These are phyloP conservation scores for Aproaerema taeniolella DNA, from an alignment of 2,888 invertebrate genomes.

Conservation along the genomic window DNA sequence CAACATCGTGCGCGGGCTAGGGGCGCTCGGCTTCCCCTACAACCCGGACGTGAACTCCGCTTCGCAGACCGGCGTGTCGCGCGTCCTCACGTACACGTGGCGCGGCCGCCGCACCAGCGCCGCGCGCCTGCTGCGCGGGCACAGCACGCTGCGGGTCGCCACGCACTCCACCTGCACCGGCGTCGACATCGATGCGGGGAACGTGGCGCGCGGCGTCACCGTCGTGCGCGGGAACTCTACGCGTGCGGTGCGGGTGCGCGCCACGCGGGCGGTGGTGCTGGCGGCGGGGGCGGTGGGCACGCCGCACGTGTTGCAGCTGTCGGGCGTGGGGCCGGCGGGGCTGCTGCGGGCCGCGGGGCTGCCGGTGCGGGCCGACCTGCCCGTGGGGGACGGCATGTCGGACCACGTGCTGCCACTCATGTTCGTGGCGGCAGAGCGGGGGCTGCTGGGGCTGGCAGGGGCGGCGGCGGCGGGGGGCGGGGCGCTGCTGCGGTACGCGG, in stretches of 20 bases:
- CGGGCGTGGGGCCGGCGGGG: conserved; percentile 45
- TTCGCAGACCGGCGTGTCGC: conserved; percentile 46
- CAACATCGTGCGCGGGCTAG: conserved; percentile 32
- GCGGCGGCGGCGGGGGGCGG: background rate
- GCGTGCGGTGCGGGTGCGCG: conserved; percentile 28
- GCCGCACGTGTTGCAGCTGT: conserved; percentile 49
- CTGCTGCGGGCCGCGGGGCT: conserved; percentile 37
- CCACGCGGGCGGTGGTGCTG: conserved; percentile 43
- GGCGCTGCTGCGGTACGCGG: conserved; percentile 19
- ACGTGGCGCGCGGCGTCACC: conserved; percentile 38
- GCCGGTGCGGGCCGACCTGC: conserved; percentile 32
- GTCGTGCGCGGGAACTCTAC: conserved; percentile 21
- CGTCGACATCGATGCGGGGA: conserved; percentile 37
- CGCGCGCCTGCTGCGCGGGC: conserved; percentile 37
- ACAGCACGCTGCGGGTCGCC: conserved; percentile 31
- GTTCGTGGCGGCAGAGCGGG: conserved; percentile 31
- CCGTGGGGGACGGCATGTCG: conserved; percentile 45
- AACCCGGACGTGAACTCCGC: conserved; percentile 46
- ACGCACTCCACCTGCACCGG: conserved; percentile 38
- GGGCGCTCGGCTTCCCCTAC: conserved; percentile 32
- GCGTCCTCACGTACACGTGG: conserved; percentile 38
- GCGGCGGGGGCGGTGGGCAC: conserved; percentile 49
- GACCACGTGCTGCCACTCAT: conserved; percentile 42
- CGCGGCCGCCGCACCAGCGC: conserved; percentile 44
- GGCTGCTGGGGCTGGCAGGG: background rate